phyloP scores from a whole-genome alignment of 2,113 vertebrate genomes.

The Psilopsiagon aymara region DNA sequence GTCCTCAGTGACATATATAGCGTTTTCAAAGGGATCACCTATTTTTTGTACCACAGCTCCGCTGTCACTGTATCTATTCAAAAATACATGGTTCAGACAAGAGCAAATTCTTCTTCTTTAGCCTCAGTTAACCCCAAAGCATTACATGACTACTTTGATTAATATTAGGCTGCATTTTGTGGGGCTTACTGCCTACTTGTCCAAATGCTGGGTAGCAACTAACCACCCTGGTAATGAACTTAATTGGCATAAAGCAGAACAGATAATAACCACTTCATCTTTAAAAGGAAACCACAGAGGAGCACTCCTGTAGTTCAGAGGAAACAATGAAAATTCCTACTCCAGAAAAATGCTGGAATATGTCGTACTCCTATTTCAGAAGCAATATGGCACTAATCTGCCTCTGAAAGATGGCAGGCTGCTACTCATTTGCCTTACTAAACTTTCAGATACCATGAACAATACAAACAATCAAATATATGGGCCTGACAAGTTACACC shows the following conservation, averaged over 20 bases:
- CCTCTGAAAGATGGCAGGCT: background rate
- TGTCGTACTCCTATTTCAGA: background rate
- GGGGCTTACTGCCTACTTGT: background rate
- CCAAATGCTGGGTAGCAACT: background rate
- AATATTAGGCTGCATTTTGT: background rate
- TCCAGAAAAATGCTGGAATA: background rate
- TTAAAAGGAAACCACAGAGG: background rate
- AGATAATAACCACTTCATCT: background rate
- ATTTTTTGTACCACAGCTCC: background rate
- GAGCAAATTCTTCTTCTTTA: background rate
- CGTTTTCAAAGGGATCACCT: background rate
- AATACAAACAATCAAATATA: background rate
- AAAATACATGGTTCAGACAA: background rate
- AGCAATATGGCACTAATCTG: background rate
- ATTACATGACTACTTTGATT: background rate
- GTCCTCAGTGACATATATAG: background rate
- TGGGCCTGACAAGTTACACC: background rate
- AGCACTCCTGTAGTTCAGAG: background rate
- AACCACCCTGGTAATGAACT: background rate
- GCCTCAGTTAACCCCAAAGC: background rate
- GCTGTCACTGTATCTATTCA: background rate
- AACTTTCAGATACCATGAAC: background rate
- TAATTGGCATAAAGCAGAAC: background rate
- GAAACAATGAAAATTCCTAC: background rate
- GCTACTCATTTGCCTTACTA: background rate